Evolutionary conservation across 2,888 invertebrate species (phyloP).

Genomic region (Drosophila melanocephala): DNA sequence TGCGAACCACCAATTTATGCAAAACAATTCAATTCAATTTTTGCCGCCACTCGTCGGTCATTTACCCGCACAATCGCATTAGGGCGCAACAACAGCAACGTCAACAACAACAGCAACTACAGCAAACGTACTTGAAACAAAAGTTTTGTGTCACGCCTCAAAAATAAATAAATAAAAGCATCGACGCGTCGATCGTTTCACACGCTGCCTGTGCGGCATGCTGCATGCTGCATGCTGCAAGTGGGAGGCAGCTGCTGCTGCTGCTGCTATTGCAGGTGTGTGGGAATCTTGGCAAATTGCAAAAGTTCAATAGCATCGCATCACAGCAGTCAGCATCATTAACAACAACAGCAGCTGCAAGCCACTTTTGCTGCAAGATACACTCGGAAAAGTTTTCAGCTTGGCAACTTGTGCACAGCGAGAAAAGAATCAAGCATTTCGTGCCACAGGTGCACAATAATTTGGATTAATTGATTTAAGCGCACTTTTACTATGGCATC

Average conservation of each 20-base stretch:
- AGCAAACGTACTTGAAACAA: conserved; percentile 74
- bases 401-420: background rate
- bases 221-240: conserved; percentile 17
- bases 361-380: conserved; percentile 20
- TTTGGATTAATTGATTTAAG: background rate
- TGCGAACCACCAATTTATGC: conserved; percentile 69
- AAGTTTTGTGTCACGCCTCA: conserved; percentile 76
- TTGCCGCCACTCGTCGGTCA: conserved; percentile 68
- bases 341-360: conserved; percentile 28
- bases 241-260: conserved; percentile 25
- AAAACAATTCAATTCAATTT: conserved; percentile 76
- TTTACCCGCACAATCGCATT: conserved; percentile 67
- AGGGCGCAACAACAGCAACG: conserved; percentile 51
- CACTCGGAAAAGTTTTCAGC: conserved; percentile 28
- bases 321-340: conserved; percentile 25
- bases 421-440: background rate
- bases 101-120: conserved; percentile 13
- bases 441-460: background rate
- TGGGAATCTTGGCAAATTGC: conserved; percentile 81
- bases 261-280: conserved; percentile 66
- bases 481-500: background rate
- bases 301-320: conserved; percentile 78
- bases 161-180: conserved; percentile 39
- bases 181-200: conserved; percentile 59
- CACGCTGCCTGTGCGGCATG: conserved; percentile 68